Conservation (phyloP, 2,797 vertebrate genomes). For the Antennarius maculatus region DNA sequence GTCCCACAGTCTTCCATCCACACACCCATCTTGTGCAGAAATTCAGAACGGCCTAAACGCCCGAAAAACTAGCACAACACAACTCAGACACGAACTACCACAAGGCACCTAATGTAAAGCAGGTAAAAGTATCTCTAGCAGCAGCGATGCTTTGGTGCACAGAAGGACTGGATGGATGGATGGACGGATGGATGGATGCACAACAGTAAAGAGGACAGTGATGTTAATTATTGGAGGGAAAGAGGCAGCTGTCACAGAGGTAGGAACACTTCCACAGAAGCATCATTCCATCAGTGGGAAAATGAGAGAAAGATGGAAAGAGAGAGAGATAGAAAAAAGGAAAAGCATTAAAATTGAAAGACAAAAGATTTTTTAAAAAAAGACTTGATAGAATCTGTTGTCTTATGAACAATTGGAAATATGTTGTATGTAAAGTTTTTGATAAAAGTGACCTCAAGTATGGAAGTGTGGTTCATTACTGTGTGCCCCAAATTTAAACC, state of each 20-base stretch:
- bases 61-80: slow-evolving; percentile 32
- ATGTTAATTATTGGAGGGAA: neutral
- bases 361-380: no score
- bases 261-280: slow-evolving; percentile 30
- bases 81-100: slow-evolving; percentile 46
- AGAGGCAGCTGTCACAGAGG: slow-evolving; percentile 44
- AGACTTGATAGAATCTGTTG: no score
- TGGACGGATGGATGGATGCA: slow-evolving; percentile 14
- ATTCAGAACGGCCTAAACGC: slow-evolving; percentile 7
- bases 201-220: slow-evolving; percentile 1
- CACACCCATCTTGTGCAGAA: slow-evolving; percentile 25
- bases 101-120: slow-evolving; percentile 80
- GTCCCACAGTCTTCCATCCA: slow-evolving; percentile 8
- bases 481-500: neutral
- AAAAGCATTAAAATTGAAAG: no score
- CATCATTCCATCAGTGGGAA: slow-evolving; percentile 26
- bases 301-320: slow-evolving; percentile 10
- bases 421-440: slow-evolving; percentile 14
- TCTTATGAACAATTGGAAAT: no score
- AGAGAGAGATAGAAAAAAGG: neutral
- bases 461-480: neutral
- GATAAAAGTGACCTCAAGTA: neutral
- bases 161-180: neutral
- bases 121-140: slow-evolving; percentile 67
- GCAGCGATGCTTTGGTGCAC: slow-evolving; percentile 67